Percentiles rank a stretch among this genome's conserved stretches.
These are phyloP conservation scores for Tenthredo amoena DNA, from an alignment of 2,888 invertebrate species.

Conservation along the genomic window DNA sequence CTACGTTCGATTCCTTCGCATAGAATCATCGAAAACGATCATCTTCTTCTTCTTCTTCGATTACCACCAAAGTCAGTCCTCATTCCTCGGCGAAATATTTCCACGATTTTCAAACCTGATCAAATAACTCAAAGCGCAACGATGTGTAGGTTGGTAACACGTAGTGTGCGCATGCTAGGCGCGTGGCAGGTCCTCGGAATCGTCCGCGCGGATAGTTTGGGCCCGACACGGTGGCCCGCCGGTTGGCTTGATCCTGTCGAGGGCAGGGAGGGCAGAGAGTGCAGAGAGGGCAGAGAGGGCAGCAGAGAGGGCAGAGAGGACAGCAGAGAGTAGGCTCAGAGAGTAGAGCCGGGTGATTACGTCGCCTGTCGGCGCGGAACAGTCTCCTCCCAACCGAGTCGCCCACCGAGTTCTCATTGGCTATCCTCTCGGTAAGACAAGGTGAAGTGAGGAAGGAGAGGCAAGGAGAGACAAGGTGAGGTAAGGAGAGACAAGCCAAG, in stretches of 20 bases:
- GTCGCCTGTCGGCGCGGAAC: slow-evolving; percentile 76
- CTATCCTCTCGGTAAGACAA: slow-evolving; percentile 65
- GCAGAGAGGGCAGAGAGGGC: slow-evolving; percentile 55
- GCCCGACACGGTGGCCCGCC: slow-evolving; percentile 57
- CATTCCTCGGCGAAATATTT: not conserved
- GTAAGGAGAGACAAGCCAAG: slow-evolving; percentile 33
- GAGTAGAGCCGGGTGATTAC: slow-evolving; percentile 75
- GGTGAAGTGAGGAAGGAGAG: slow-evolving; percentile 28
- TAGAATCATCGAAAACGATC: not conserved
- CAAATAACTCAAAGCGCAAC: no score
- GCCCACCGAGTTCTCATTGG: slow-evolving; percentile 74
- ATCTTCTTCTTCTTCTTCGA: rapidly evolving
- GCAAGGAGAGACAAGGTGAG: slow-evolving; percentile 43
- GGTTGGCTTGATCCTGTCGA: slow-evolving; percentile 53
- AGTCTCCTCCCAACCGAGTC: slow-evolving; percentile 76
- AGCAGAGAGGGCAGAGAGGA: slow-evolving; percentile 55
- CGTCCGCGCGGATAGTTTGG: slow-evolving; percentile 55
- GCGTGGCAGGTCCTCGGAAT: slow-evolving; percentile 57
- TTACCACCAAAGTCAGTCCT: no score
- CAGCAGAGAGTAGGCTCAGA: slow-evolving; percentile 61
- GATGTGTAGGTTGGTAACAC: not conserved
- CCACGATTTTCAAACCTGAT: not conserved
- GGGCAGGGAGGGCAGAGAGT: slow-evolving; percentile 52
- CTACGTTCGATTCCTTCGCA: not conserved
- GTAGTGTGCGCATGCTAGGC: slow-evolving; percentile 48